Base-by-base conservation (phyloP, 2,113 vertebrate species). In the Eretmochelys imbricata region DNA sequence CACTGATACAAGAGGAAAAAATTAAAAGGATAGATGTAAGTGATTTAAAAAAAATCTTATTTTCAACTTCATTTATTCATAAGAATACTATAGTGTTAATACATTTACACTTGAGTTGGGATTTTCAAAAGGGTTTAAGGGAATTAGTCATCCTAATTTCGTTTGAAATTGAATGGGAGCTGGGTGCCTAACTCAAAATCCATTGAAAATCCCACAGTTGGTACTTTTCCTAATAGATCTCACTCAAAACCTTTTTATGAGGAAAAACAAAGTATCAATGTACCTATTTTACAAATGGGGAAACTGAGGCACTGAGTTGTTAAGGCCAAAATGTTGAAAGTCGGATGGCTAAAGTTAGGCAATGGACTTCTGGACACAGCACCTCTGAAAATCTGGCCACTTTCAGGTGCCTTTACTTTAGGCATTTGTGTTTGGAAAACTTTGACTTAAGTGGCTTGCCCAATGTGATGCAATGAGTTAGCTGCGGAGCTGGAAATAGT, bases 11-110 rank as follows among this genome's bases (percentile, higher is more conserved):
- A 95, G 83, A 97, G 87, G 98, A 99, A 96, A 99, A 99, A 97
- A 98, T 99, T 92, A 96, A 98, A 90, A 99, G 98, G 97, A 99
- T 99, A 96, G 99, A 99, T 97, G 99, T 99, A 97, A 99, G 99
- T 99, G 93, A 54, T 49, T 93, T 46, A 57, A 75, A 90, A 27
- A 86, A 91, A 50, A 69, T 16, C 49, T 54, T 55, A 3, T 1
- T 0, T 69, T 62, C 80, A 2, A 69, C 93, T 82, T 88, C 14
- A n/a, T 92, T 12, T 59, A 0, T 84, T 92, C 2, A 50, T 0
- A 0, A 72, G 91, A 38, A 35, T 93, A 35, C 79, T 89, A 20
- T 48, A 11, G 3, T 79, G 8, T 65, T 86, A 35, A 35, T 25
- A 48, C 17, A 5, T 46, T 50, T 84, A 12, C 54, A 17, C 88